phyloP scores from a whole-genome alignment of 2,888 invertebrate species.

The Anthrax anthrax region DNA sequence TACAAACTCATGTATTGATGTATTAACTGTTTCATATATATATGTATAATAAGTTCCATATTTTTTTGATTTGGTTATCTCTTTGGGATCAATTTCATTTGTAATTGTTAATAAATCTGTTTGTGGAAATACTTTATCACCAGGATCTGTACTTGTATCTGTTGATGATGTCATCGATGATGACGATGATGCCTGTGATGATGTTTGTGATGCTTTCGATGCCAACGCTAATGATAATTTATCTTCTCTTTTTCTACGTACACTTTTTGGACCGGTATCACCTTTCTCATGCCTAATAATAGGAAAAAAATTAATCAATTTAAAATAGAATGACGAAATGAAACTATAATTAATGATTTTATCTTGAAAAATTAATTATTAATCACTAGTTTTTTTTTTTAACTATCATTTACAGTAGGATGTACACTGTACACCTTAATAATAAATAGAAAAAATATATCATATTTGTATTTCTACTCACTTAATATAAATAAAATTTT shows the following conservation, averaged over 20 bases:
- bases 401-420: too few relatives aligned
- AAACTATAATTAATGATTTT: too few relatives aligned
- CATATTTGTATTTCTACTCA: too few relatives aligned
- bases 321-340: background rate
- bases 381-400: too few relatives aligned
- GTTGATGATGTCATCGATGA: background rate
- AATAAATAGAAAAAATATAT: background rate
- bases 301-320: background rate
- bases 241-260: slow-evolving; percentile 2
- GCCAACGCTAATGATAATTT: background rate
- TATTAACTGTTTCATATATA: slow-evolving; percentile 19
- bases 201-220: background rate
- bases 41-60: slow-evolving; percentile 14
- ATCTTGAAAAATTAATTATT: too few relatives aligned
- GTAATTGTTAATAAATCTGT: background rate
- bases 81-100: slow-evolving; percentile 1
- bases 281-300: slow-evolving; percentile 4
- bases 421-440: background rate
- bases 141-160: background rate
- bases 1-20: slow-evolving; percentile 34
- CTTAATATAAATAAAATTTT: slow-evolving; percentile 53
- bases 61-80: slow-evolving; percentile 1
- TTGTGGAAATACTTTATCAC: background rate
- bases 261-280: slow-evolving; percentile 1
- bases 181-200: background rate